Evolutionary conservation across 2,797 vertebrate genomes (phyloP), one percentile per base, ranked within the genome.

Genomic region (Echeneis naucrates): DNA sequence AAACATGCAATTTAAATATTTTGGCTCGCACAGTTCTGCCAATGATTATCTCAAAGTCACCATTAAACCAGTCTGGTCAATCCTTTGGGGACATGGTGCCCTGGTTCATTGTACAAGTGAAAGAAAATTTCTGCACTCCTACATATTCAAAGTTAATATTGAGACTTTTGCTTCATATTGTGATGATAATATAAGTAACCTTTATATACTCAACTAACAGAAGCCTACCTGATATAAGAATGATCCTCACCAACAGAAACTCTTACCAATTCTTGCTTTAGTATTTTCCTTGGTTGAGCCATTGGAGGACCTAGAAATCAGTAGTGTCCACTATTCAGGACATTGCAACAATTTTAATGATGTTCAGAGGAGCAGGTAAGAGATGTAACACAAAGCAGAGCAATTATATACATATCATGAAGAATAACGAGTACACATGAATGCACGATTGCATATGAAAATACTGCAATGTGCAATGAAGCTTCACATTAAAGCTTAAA

Each of bases 1-100:
- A 85, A 85, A n/a, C n/a, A n/a, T 55, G 81, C 68, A 59, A 72
- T 82, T 88, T 83, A 75, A 85, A 85, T 84, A 74, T 77, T 89
- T 87, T 71, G 77, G 54, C 59, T 79, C 60, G 63, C 81, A 78
- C 33, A 59, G 63, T 77, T 74, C 76, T 68, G 54, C 30, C 79
- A 71, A 68, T 82, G 77, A 89, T 86, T 78, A 89, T 85, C 61
- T 58, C 8, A 44, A 74, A 78, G 84, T 80, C 76, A 72, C 68
- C 56, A 67, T 76, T 57, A 75, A 79, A 69, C 55, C 54, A 61
- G 65, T 64, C 56, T 33, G 51, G 62, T 32, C 27, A 48, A 21
- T 77, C 86, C 71, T 52, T 8, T 10, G 80, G 81, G 80, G n/a
- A 82, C 45, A 17, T 10, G 37, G 26, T n/a, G 42, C 58, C n/a